Percentiles rank a stretch among this genome's conserved stretches.
Conservation (phyloP, 2,797 vertebrate species). For the Hemibagrus guttatus region DNA sequence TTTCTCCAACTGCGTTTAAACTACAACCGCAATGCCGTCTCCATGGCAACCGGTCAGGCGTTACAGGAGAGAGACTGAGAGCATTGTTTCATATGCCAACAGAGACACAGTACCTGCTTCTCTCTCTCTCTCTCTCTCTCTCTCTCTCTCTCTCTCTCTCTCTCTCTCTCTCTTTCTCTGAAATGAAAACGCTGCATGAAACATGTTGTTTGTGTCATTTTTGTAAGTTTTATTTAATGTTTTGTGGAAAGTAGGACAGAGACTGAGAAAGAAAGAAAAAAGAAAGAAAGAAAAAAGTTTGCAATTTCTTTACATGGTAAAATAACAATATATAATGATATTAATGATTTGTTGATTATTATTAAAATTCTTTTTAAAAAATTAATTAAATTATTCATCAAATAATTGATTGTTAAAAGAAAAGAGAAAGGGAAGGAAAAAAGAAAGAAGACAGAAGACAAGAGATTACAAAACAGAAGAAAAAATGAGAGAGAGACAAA, state of each 20-base stretch:
- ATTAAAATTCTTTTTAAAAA: too few species aligned
- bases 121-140: background rate
- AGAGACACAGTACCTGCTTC: constrained; percentile 21
- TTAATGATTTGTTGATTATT: too few species aligned
- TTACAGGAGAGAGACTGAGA: constrained; percentile 6
- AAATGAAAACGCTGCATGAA: background rate
- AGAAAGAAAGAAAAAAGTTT: too few species aligned
- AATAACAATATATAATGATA: background rate
- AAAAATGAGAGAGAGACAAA: too few species aligned
- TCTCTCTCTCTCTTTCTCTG: background rate
- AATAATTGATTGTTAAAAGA: too few species aligned
- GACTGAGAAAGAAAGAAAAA: background rate
- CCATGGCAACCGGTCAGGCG: constrained; percentile 17
- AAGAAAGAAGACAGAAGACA: too few species aligned
- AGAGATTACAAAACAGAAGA: background rate
- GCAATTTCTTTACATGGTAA: background rate
- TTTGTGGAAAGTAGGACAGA: background rate
- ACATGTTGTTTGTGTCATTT: background rate
- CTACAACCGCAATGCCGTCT: constrained; percentile 15
- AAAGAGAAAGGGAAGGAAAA: too few species aligned
- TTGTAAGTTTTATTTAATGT: background rate
- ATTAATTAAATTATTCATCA: too few species aligned
- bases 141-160: background rate
- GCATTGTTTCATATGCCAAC: constrained; percentile 41
- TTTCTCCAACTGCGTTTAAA: background rate